Evolutionary conservation across 92 coral and sea anemone species (phyloP), one percentile per base, ranked within the genome.

Genomic region (Epizoanthus illoricatus): DNA sequence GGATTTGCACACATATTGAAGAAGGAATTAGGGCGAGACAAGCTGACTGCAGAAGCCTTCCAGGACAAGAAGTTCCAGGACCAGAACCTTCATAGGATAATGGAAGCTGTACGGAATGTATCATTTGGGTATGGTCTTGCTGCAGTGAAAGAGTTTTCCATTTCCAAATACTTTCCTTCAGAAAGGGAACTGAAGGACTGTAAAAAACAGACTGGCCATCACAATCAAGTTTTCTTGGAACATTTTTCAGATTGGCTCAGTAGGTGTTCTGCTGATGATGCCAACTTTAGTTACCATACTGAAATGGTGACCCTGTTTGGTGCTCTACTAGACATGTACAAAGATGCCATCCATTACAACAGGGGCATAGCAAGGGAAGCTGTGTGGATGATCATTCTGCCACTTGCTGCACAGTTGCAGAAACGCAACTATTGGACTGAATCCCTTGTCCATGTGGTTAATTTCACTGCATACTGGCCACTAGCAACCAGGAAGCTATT

Each of bases 1-100:
- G 86, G 86, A 6, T 82, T 82, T 58, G 79, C 61, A 2, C 33
- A 82, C 21, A 40, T 70, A 6, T 40, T 82, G 59, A n/a, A 11
- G 5, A 69, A 69, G 12, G 69, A 70, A 17, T 24, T 82, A 54
- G 68, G 49, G 19, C 47, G 86, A 57, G 70, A 3, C 0, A 82
- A 70, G 17, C 69, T 57, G 5, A 81, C 78, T 2, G 39, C 28
- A 0, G 79, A 69, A 21, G 85, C 79, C 12, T 84, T 84, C 18
- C 58, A 84, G 3, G 76, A 84, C 16, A 49, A 62, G 1, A 84
- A 84, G 70, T 84, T 84, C 4, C 81, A 84, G 4, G 87, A 84
- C 1, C 72, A 84, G 16, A 84, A 73, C 54, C 81, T 84, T 0
- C 43, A 18, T 52, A 12, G 52, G 0, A 82, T 82, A 70, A 82